These are phyloP conservation scores for Salarias fasciatus DNA, from an alignment of 2,797 vertebrate species.

Conservation along the genomic window DNA sequence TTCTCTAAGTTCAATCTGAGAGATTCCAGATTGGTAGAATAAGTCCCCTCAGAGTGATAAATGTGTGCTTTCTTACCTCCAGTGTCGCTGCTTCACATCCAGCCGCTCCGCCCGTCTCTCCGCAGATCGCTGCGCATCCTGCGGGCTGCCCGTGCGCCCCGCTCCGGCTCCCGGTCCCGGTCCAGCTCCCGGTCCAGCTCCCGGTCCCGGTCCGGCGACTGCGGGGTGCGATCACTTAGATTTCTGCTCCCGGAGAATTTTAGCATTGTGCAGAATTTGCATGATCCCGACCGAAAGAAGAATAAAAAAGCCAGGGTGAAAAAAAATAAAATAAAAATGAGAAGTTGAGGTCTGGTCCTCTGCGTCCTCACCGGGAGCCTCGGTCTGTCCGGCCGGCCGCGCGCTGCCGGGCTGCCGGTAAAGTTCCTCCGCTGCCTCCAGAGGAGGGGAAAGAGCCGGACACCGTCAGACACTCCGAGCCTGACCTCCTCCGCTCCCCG, in stretches of 20 bases:
- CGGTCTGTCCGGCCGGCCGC: slow-evolving; percentile 32
- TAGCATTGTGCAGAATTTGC: slow-evolving; percentile 39
- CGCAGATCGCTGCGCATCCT: slow-evolving; percentile 38
- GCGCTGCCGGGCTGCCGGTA: slow-evolving; percentile 56
- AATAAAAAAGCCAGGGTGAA: neutral
- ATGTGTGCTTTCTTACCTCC: slow-evolving; percentile 46
- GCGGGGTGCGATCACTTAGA: slow-evolving; percentile 6
- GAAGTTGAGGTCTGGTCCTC: slow-evolving; percentile 39
- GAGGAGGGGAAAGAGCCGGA: slow-evolving; percentile 3
- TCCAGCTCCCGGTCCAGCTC: slow-evolving; percentile 19
- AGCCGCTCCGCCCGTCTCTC: slow-evolving; percentile 12
- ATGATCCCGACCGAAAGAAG: slow-evolving; percentile 15
- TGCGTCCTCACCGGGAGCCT: neutral
- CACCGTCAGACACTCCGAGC: slow-evolving; percentile 8
- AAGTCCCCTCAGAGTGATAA: neutral
- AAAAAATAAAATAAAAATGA: neutral
- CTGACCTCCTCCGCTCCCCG: slow-evolving; percentile 9
- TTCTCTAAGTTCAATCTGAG: neutral
- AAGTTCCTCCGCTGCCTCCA: slow-evolving; percentile 40
- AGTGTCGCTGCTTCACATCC: slow-evolving; percentile 42
- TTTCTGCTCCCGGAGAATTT: slow-evolving; percentile 1
- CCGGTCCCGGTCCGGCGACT: slow-evolving; percentile 30
- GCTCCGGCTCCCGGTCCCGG: slow-evolving; percentile 25
- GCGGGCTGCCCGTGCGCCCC: slow-evolving; percentile 38
- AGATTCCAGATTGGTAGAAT: neutral